Conservation (phyloP, 2,797 vertebrate species). For the Tauraco hartlaubi region DNA sequence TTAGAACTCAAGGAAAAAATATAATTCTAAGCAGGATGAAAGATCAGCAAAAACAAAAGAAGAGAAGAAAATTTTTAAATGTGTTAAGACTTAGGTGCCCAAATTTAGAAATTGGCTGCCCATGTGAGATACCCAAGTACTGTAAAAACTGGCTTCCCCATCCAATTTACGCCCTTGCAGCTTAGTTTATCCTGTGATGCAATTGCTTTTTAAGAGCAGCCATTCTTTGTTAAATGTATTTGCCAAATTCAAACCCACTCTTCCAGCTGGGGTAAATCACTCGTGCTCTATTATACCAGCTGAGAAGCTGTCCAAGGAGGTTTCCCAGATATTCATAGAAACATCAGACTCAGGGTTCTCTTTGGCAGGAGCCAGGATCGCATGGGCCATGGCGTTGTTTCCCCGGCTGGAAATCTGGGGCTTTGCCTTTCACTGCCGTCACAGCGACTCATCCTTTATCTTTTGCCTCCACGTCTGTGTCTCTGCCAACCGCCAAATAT, state of each 20-base stretch:
- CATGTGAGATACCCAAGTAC: neutral
- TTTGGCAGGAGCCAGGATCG: neutral
- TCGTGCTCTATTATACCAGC: neutral
- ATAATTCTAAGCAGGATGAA: constrained; percentile 37
- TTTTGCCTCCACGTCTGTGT: neutral
- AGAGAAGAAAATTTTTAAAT: constrained; percentile 27
- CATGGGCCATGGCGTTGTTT: rapidly evolving
- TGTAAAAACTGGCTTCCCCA: neutral
- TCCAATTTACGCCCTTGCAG: neutral
- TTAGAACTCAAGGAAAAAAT: constrained; percentile 41
- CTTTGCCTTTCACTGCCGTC: neutral
- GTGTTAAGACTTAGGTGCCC: neutral
- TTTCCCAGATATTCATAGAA: neutral
- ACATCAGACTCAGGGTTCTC: neutral
- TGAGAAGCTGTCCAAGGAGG: neutral
- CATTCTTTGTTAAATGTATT: constrained; percentile 22
- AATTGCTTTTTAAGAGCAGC: constrained; percentile 3
- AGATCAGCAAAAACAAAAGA: constrained; percentile 26
- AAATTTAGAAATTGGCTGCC: neutral
- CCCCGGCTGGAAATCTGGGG: rapidly evolving
- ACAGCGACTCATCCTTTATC: neutral
- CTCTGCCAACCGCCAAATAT: neutral
- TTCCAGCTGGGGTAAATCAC: constrained; percentile 34
- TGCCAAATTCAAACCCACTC: neutral
- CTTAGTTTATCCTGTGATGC: neutral